These are phyloP conservation scores for Coracias cyanogaster DNA, from an alignment of 2,797 vertebrate species.

Conservation along the genomic window DNA sequence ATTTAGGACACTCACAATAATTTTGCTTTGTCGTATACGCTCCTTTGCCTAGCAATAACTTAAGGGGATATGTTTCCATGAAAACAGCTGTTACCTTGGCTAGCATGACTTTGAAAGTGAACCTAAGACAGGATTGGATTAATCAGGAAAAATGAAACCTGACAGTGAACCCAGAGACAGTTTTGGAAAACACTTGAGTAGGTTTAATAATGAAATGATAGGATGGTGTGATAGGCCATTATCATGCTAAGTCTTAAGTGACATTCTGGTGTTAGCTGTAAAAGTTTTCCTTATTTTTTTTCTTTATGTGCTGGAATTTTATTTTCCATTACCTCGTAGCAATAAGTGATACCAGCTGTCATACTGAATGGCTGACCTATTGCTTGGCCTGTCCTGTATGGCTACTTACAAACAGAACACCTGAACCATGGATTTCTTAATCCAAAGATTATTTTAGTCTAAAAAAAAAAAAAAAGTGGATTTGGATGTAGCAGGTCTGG, in stretches of 20 bases:
- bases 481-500: slow-evolving; percentile 1
- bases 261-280: background rate
- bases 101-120: background rate
- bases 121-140: background rate
- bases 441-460: slow-evolving; percentile 20
- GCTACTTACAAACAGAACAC: background rate
- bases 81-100: background rate
- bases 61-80: background rate
- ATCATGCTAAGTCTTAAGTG: background rate
- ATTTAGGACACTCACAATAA: background rate
- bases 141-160: background rate
- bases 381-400: background rate
- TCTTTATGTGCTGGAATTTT: background rate
- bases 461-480: background rate
- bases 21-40: background rate
- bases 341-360: slow-evolving; percentile 15
- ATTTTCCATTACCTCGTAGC: slow-evolving; percentile 2
- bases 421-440: background rate
- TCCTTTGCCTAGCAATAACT: background rate
- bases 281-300: background rate
- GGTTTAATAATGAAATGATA: background rate
- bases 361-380: background rate
- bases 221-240: background rate
- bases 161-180: background rate
- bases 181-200: background rate